Percentiles rank a stretch among this genome's conserved stretches.
Conservation (phyloP, 2,888 invertebrate genomes). For the Ophion ventricosus region DNA sequence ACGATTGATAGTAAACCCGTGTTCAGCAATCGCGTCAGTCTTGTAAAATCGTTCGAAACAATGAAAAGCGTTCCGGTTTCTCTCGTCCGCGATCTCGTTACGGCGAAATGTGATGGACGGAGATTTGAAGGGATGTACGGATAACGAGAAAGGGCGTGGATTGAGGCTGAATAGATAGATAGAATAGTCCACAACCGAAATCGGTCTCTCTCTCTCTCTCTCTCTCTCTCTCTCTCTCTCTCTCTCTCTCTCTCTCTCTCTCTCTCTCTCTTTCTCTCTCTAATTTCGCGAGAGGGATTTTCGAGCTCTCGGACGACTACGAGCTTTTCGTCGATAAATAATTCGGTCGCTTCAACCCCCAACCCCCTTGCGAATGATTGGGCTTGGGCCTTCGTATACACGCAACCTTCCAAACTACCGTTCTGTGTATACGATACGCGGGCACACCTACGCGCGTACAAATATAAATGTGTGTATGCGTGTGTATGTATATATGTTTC, state of each 20-base stretch:
- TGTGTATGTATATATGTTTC: constrained; percentile 19
- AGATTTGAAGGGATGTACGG: constrained; percentile 30
- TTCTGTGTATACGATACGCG: constrained; percentile 9
- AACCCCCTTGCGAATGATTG: constrained; percentile 7
- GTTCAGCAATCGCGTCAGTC: constrained; percentile 38
- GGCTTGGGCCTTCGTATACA: constrained; percentile 39
- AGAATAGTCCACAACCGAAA: constrained; percentile 45
- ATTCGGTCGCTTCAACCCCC: constrained; percentile 48
- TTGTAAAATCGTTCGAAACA: constrained; percentile 36
- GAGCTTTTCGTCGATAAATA: constrained; percentile 63
- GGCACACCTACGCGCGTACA: background rate
- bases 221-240: background rate
- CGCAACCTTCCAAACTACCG: constrained; percentile 40
- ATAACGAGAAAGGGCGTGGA: constrained; percentile 27
- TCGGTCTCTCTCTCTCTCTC: background rate
- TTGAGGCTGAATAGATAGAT: constrained; percentile 42
- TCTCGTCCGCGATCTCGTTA: constrained; percentile 1
- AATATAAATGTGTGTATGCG: background rate
- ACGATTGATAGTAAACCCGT: constrained; percentile 51
- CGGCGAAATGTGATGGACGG: constrained; percentile 22
- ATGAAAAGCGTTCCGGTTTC: constrained; percentile 46
- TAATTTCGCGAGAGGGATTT: constrained; percentile 25
- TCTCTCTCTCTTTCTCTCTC: background rate
- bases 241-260: background rate
- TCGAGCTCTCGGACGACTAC: constrained; percentile 36